Evolutionary conservation across 2,113 vertebrate species (phyloP), one percentile per base, ranked within the genome.

Genomic region (Erythrocercus mccallii): DNA sequence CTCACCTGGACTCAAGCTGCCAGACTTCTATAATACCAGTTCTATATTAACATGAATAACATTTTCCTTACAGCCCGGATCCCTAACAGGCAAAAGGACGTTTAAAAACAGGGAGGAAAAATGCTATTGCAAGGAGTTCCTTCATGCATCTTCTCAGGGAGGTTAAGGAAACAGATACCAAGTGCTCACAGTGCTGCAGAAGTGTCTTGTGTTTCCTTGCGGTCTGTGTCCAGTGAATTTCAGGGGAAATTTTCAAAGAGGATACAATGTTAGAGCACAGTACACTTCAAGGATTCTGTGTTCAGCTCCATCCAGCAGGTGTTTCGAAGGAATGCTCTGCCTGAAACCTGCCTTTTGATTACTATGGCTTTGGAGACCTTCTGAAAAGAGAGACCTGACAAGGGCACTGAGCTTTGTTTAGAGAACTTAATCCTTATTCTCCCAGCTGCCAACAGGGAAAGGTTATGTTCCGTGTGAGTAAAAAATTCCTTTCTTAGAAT

Each of bases 371-470:
- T 93, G 87, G 83, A 95, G 95, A 73, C 56, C 18, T 68, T 72
- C 80, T 94, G 90, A 95, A 97, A 93, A 91, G 78, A 87, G 84
- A 98, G 97, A 97, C 97, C 96, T 98, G 98, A 97, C 95, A 80
- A 80, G 79, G 89, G 97, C 83, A 82, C 96, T 95, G 89, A 97
- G 78, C 97, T 98, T 96, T 98, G 98, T 98, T 98, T 98, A 94
- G 79, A 97, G 94, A 98, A 98, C 86, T 73, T 94, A 97, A 98
- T 98, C 98, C 97, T 97, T 96, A 95, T 98, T 96, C 97, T 98
- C 97, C 96, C 97, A 97, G 97, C 98, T 98, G 97, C 95, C 94
- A 92, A 97, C 87, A 92, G 92, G 91, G 95, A 94, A 84, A 78
- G 91, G 28, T 88, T 83, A 60, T 95, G 96, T 92, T 97, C 94